Conservation (phyloP, 2,888 invertebrate genomes). For the Maniola hyperantus region DNA sequence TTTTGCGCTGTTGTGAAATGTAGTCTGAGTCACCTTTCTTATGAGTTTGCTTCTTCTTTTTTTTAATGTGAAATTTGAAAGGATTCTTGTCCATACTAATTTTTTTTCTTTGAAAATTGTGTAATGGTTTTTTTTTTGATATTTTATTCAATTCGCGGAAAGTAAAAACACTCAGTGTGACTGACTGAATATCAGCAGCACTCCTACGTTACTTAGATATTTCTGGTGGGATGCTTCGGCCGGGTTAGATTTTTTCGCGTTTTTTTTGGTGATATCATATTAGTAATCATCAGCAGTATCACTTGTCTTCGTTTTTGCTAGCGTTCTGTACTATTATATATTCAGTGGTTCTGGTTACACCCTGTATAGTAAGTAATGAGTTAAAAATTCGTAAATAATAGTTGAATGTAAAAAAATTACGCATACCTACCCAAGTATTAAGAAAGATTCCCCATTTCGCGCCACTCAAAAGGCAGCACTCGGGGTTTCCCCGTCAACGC, state of each 20-base stretch:
- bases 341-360: no score
- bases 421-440: background rate
- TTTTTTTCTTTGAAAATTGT: background rate
- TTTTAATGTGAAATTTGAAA: background rate
- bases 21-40: constrained; percentile 2
- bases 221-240: no score
- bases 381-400: background rate
- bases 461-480: constrained; percentile 42
- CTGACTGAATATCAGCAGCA: no score
- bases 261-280: no score
- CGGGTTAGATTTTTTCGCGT: no score
- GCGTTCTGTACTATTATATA: no score
- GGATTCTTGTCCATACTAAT: background rate
- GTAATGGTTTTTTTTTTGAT: background rate
- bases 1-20: background rate
- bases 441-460: constrained; percentile 42
- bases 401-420: background rate
- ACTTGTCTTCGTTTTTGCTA: no score
- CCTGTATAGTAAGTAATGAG: no score
- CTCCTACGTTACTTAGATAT: no score
- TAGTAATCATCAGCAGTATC: no score
- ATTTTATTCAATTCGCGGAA: no score
- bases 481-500: constrained; percentile 49
- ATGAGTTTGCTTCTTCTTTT: background rate
- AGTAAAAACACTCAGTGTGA: no score